These are phyloP conservation scores for Bombus vancouverensis DNA, from an alignment of 1,140 invertebrate genomes.

Conservation along the genomic window DNA sequence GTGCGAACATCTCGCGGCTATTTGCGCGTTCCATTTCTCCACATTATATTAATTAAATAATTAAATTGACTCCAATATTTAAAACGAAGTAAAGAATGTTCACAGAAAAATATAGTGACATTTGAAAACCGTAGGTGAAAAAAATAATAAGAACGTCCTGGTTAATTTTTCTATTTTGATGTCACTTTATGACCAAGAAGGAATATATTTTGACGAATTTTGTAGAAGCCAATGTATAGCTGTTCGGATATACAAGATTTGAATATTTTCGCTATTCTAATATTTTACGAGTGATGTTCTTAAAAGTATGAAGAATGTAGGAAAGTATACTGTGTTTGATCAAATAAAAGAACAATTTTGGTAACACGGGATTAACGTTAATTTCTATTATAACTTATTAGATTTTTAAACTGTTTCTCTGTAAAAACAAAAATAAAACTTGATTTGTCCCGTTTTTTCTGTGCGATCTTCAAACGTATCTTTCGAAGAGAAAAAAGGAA, in stretches of 20 bases:
- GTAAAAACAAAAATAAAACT: neutral
- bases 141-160: no score
- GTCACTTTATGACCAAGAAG: rapidly evolving
- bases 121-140: neutral
- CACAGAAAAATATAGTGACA: neutral
- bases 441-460: neutral
- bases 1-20: conserved; percentile 43
- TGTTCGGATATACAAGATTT: no score
- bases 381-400: no score
- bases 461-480: neutral
- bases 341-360: no score
- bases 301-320: no score
- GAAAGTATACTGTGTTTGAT: no score
- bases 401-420: neutral
- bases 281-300: no score
- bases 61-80: conserved; percentile 24
- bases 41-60: conserved; percentile 4
- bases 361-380: no score
- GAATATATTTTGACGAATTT: no score
- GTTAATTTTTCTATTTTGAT: neutral
- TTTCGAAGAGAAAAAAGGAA: neutral
- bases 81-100: neutral
- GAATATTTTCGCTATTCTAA: no score
- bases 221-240: no score
- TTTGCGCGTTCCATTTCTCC: conserved; percentile 42